Base-by-base conservation (phyloP, 2,888 invertebrate genomes). In the Nysson spinosus region DNA sequence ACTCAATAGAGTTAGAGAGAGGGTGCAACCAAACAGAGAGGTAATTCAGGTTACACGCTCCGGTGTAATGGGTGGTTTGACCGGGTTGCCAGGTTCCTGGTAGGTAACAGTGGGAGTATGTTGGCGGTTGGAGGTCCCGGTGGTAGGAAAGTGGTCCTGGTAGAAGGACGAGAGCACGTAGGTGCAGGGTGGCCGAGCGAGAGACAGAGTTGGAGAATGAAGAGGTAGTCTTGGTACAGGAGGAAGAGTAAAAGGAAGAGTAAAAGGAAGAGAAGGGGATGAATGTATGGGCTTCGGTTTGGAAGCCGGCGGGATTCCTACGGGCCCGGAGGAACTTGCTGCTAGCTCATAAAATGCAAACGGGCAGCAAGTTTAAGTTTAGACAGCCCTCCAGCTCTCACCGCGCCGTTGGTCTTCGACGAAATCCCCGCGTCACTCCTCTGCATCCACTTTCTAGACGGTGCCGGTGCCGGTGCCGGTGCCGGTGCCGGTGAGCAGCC, bases 271-370 rank as follows among this genome's bases (percentile, higher is more conserved):
- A 56, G 40, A 54, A 63, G 60, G 67, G 73, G 68, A 73, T 73
- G 74, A 77, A 81, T 79, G 78, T 77, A 80, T 70, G 80, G 72
- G 75, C 58, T 73, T 80, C 75, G 72, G 72, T 80, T 79, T 72
- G 65, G 75, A 64, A 62, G 72, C 68, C 62, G 67, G 47, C 62
- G 73, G 77, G 79, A 82, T 80, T 79, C 77, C 79, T 74, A 71
- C 70, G 70, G 72, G 64, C 56, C 42, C 58, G 65, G 57, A 77
- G 75, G 57, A 79, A 82, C 76, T 81, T 69, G 77, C 71, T 55
- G 75, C 69, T 79, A 66, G 80, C 81, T 85, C 86, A 78, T 87
- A 87, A 87, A 86, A 87, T 82, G 84, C 86, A 85, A 86, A 85
- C 84, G 82, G 75, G 77, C 75, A 76, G 78, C 79, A 77, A 83